phyloP scores from a whole-genome alignment of 2,797 vertebrate species.

The Sebastes ruberrimus region DNA sequence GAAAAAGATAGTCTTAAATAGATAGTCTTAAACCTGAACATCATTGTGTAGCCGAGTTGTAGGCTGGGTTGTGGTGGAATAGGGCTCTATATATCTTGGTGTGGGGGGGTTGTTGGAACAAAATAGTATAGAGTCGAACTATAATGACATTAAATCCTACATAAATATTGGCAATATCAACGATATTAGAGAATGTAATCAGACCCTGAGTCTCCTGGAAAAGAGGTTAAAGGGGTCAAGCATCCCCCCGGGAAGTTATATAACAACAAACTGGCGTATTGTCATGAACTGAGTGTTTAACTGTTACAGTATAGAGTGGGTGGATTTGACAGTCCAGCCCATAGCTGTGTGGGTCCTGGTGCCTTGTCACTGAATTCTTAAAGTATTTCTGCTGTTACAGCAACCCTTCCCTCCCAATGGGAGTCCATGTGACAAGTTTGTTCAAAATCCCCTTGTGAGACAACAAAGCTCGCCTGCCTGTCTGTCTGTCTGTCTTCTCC shows the following conservation, averaged over 20 bases:
- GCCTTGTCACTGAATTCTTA: slow-evolving; percentile 17
- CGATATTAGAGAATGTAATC: neutral
- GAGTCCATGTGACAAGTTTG: slow-evolving; percentile 2
- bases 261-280: slow-evolving; percentile 2
- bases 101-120: neutral
- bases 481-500: neutral
- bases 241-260: neutral
- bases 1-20: neutral
- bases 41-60: neutral
- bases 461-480: neutral
- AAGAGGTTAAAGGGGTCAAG: slow-evolving; percentile 1
- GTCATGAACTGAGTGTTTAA: slow-evolving; percentile 1
- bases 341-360: slow-evolving; percentile 1
- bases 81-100: neutral
- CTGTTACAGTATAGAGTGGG: neutral
- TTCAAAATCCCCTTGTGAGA: neutral
- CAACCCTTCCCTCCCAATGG: neutral
- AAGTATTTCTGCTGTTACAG: slow-evolving; percentile 20
- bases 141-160: slow-evolving; percentile 35
- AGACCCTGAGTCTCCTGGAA: slow-evolving; percentile 15
- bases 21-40: neutral
- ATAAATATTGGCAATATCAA: slow-evolving; percentile 25
- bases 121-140: neutral
- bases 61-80: neutral
- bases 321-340: slow-evolving; percentile 6